phyloP scores from a whole-genome alignment of 2,888 invertebrate genomes.

The Myopa tessellatipennis region DNA sequence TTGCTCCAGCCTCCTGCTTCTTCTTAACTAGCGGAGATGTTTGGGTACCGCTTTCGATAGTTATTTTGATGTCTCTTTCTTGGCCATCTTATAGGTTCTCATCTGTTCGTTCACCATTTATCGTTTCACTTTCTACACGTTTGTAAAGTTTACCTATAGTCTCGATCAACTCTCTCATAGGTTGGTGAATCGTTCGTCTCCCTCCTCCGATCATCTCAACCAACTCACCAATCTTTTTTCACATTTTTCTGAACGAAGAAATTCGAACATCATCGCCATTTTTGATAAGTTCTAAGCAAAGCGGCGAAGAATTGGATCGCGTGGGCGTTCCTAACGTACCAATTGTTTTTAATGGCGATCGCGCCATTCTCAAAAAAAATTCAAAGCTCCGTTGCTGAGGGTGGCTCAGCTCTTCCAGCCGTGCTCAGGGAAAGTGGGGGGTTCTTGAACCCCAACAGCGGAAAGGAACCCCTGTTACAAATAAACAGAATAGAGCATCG shows the following conservation, averaged over 20 bases:
- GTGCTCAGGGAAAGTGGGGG: no score
- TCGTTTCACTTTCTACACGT: background rate
- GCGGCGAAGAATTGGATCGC: background rate
- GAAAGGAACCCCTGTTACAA: no score
- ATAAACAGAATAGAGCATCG: no score
- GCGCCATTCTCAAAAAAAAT: no score
- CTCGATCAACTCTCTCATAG: background rate
- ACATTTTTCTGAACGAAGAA: background rate
- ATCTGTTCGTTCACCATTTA: background rate
- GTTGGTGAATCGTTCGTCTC: background rate
- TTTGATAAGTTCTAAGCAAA: background rate
- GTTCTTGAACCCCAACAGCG: no score
- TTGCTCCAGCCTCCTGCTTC: no score
- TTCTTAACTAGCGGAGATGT: no score
- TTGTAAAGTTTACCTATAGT: background rate
- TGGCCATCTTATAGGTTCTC: no score
- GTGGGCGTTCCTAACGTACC: background rate
- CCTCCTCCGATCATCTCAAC: background rate
- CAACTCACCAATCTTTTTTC: background rate
- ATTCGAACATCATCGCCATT: background rate
- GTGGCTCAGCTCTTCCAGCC: no score
- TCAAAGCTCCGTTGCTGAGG: no score
- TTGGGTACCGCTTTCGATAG: no score
- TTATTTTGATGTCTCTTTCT: no score
- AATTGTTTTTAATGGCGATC: conserved; percentile 2